These are phyloP conservation scores for Drosophila nigrodunni DNA, from an alignment of 1,140 invertebrate species.

Conservation along the genomic window DNA sequence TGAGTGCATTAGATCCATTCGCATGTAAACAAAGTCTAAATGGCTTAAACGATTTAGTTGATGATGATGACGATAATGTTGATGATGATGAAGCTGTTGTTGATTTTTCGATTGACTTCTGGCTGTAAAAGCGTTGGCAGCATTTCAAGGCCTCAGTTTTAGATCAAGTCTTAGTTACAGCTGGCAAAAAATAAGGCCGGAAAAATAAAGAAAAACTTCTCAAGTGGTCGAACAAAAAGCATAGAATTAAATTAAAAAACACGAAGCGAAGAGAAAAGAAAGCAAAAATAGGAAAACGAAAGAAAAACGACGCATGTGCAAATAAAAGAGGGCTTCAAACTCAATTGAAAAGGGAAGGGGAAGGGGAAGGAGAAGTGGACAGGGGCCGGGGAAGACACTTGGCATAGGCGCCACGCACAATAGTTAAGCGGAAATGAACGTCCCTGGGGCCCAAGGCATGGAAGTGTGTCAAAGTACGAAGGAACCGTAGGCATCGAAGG, in stretches of 20 bases:
- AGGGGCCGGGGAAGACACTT: background rate
- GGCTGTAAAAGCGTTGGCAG: conserved; percentile 9
- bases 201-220: conserved; percentile 37
- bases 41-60: conserved; percentile 65
- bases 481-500: conserved; percentile 35
- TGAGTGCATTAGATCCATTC: background rate
- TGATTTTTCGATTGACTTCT: conserved; percentile 46
- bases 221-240: conserved; percentile 64
- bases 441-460: conserved; percentile 56
- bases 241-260: conserved; percentile 72
- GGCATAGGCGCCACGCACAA: conserved; percentile 48
- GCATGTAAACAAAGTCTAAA: conserved; percentile 53
- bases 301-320: conserved; percentile 40
- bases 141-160: conserved; percentile 10
- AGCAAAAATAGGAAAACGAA: background rate
- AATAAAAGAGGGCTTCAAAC: conserved; percentile 65
- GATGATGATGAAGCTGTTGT: conserved; percentile 20
- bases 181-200: conserved; percentile 13
- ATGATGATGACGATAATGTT: conserved; percentile 8
- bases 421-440: conserved; percentile 79
- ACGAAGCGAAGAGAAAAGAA: conserved; percentile 28
- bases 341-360: conserved; percentile 45
- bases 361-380: background rate
- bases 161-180: conserved; percentile 43
- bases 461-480: conserved; percentile 68